Conservation (phyloP, 2,888 invertebrate genomes). For the Caenorhabditis parvicauda region DNA sequence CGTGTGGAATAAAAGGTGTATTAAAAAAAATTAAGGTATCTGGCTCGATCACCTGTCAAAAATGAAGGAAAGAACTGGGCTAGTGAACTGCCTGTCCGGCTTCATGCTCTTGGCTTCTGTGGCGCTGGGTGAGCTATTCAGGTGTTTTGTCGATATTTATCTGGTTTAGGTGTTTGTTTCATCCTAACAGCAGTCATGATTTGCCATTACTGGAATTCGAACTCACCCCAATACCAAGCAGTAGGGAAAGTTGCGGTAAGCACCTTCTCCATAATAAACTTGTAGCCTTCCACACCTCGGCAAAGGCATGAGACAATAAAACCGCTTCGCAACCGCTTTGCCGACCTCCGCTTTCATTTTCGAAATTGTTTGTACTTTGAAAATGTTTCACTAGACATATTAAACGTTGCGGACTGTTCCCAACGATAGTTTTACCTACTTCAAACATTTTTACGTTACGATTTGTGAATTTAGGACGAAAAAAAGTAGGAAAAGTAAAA, state of each 20-base stretch:
- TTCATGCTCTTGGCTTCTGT: conserved; percentile 58
- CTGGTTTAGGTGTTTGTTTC: conserved; percentile 53
- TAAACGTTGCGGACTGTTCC: too few relatives aligned
- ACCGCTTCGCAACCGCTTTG: too few relatives aligned
- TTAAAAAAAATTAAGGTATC: conserved; percentile 28
- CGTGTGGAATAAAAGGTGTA: too few relatives aligned
- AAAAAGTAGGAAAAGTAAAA: too few relatives aligned
- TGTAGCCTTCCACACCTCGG: too few relatives aligned
- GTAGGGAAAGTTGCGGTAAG: conserved; percentile 53
- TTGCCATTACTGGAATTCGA: conserved; percentile 60
- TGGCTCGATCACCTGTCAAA: conserved; percentile 60
- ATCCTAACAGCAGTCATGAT: conserved; percentile 59
- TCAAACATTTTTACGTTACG: neutral
- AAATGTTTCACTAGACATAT: too few relatives aligned
- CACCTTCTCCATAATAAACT: too few relatives aligned
- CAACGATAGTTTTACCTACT: too few relatives aligned
- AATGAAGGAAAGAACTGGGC: conserved; percentile 55
- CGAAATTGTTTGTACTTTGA: neutral
- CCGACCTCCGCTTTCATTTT: conserved; percentile 5
- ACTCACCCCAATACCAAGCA: conserved; percentile 56
- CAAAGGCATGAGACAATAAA: too few relatives aligned
- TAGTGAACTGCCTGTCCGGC: conserved; percentile 56
- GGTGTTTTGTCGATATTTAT: too few relatives aligned
- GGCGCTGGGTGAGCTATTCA: conserved; percentile 42
- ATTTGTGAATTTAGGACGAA: too few relatives aligned